These are phyloP conservation scores for Drosophila dunni DNA, from an alignment of 1,140 invertebrate genomes.

Conservation along the genomic window DNA sequence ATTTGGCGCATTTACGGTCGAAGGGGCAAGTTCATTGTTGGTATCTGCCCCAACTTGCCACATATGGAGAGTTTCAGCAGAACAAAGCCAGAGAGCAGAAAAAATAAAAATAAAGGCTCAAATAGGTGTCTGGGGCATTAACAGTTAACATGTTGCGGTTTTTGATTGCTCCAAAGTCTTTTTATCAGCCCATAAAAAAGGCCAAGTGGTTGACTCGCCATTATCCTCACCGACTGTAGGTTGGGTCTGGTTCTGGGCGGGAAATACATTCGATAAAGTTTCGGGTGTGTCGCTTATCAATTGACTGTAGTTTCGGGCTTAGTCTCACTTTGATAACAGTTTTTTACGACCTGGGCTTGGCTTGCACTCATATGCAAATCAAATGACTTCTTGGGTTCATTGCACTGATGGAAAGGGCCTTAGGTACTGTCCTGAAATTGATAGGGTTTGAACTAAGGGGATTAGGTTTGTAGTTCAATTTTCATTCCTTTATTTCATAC, in stretches of 20 bases:
- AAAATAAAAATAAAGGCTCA: conserved; percentile 45
- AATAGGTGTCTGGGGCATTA: conserved; percentile 81
- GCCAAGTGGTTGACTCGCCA: conserved; percentile 25
- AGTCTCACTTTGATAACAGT: conserved; percentile 41
- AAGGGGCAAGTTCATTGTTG: conserved; percentile 38
- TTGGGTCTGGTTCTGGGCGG: background rate
- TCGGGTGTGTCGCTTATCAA: conserved; percentile 33
- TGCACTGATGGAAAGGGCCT: conserved; percentile 7
- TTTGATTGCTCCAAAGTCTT: conserved; percentile 73
- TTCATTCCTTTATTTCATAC: background rate
- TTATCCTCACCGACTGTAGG: background rate
- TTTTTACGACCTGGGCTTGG: conserved; percentile 36
- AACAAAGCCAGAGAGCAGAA: too few relatives aligned
- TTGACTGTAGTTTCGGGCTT: conserved; percentile 25
- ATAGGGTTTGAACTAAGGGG: background rate
- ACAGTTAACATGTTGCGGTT: conserved; percentile 81
- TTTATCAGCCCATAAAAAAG: conserved; percentile 72
- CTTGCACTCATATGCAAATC: conserved; percentile 41
- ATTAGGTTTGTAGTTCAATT: background rate
- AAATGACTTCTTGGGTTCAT: conserved; percentile 22
- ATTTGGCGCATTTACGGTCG: conserved; percentile 68
- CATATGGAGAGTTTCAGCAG: conserved; percentile 19
- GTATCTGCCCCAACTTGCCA: conserved; percentile 10
- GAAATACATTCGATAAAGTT: conserved; percentile 24
- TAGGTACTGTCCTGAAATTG: background rate